Base-by-base conservation (phyloP, 1,140 invertebrate species). In the Proctacanthus coquilletti region DNA sequence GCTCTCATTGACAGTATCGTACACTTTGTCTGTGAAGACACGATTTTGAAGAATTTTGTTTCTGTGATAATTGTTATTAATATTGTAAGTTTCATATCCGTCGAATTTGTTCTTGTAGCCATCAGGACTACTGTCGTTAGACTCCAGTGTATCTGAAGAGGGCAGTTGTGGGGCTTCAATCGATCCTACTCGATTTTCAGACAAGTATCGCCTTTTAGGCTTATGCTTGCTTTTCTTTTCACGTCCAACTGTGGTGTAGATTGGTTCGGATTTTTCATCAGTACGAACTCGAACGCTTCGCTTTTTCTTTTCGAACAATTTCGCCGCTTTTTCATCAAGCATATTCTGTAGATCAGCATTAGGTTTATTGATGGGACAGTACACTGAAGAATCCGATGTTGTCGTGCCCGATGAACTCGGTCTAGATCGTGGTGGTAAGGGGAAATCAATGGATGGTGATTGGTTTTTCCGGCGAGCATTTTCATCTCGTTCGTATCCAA, bases 301-400 rank as follows among this genome's bases (percentile, higher is more conserved):
- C 20, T 54, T 51, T 11, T 58, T 51, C 0, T 47, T 46, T 4
- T 59, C 55, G 33, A 58, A 58, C 2, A 57, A 31, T 2, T 47
- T 42, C 0, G 45, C 45, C 0, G 56, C 52, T 36, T 60, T 57
- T 8, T 60, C 54, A 13, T 60, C 54, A 2, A 60, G 27, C 4
- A 60, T 60, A 1, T 52, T 45, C 33, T 60, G 54, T 17, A 60
- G 47, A 45, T 59, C 56, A 11, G 47, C 47, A 25, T 45, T 50
- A 6, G 52, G 54, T 5, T 52, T 49, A 44, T 57, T 56, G 1
- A 60, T 57, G 14, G 56, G 56, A 31, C 54, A 57, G 23, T 60
- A 60, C 0, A 60, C 54, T 10, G 57, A 60, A 0, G 57, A 60
- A 34, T 60, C 57, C 0, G 57, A 60, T 3, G 57, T 60, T 36